Evolutionary conservation across 2,797 vertebrate genomes (phyloP).

Genomic region (Arrhamphus sclerolepis): DNA sequence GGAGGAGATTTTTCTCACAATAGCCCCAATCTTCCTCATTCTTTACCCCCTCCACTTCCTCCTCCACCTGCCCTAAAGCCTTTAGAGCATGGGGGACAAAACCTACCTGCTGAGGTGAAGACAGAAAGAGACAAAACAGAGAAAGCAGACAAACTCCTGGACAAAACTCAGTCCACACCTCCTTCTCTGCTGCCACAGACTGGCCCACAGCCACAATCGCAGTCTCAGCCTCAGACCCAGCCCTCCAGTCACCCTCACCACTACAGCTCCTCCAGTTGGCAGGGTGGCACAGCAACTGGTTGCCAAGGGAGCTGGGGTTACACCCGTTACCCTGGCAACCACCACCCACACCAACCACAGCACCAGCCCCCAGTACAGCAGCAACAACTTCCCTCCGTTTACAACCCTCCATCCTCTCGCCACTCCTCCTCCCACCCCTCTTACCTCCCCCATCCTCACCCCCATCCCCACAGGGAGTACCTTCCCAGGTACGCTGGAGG

Average conservation of each 20-base stretch:
- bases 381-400: conserved; percentile 85
- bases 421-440: conserved; percentile 81
- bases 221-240: conserved; percentile 68
- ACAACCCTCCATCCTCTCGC: conserved; percentile 84
- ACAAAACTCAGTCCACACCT: conserved; percentile 76
- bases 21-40: conserved; percentile 73
- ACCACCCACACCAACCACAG: conserved; percentile 76
- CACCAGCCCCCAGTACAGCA: conserved; percentile 84
- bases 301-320: conserved; percentile 85
- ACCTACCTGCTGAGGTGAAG: conserved; percentile 75
- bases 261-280: conserved; percentile 87
- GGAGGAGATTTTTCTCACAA: conserved; percentile 79
- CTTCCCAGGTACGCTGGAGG: conserved; percentile 82
- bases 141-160: conserved; percentile 80
- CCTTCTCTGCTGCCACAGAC: conserved; percentile 81
- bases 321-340: conserved; percentile 83
- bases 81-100: conserved; percentile 80
- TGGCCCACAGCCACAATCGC: conserved; percentile 75
- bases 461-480: conserved; percentile 84
- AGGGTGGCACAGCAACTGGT: conserved; percentile 77
- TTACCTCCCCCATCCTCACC: conserved; percentile 81
- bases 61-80: conserved; percentile 85
- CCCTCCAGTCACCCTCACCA: conserved; percentile 86
- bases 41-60: conserved; percentile 79
- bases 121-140: conserved; percentile 83